phyloP scores from a whole-genome alignment of 2,113 vertebrate species.

The Arizona elegans region DNA sequence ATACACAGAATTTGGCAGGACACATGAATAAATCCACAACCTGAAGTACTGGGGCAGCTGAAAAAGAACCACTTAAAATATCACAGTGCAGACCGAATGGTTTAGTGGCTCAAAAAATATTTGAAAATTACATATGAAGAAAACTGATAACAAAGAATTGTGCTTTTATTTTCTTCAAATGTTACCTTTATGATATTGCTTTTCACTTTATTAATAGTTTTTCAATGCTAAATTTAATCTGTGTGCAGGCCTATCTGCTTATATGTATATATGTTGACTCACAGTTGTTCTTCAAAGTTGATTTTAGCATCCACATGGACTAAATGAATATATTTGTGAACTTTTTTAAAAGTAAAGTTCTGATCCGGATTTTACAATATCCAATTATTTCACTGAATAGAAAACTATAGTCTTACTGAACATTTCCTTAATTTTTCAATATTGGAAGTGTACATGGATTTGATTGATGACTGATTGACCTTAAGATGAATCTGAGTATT shows the following conservation, averaged over 20 bases:
- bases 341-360: background rate
- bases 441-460: background rate
- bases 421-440: background rate
- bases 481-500: background rate
- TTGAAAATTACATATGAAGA: background rate
- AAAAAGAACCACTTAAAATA: background rate
- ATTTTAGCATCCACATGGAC: background rate
- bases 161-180: background rate
- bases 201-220: background rate
- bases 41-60: background rate
- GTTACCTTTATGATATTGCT: background rate
- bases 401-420: background rate
- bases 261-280: background rate
- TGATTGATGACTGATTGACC: background rate
- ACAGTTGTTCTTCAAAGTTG: conserved; percentile 11
- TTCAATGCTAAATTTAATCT: background rate
- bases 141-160: background rate
- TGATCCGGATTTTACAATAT: background rate
- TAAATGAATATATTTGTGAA: background rate
- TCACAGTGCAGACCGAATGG: background rate
- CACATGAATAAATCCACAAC: conserved; percentile 2
- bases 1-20: background rate
- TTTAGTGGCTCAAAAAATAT: background rate
- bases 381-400: background rate
- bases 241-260: background rate